Evolutionary conservation across 2,797 vertebrate genomes (phyloP), one percentile per base, ranked within the genome.

Genomic region (Pterois miles): DNA sequence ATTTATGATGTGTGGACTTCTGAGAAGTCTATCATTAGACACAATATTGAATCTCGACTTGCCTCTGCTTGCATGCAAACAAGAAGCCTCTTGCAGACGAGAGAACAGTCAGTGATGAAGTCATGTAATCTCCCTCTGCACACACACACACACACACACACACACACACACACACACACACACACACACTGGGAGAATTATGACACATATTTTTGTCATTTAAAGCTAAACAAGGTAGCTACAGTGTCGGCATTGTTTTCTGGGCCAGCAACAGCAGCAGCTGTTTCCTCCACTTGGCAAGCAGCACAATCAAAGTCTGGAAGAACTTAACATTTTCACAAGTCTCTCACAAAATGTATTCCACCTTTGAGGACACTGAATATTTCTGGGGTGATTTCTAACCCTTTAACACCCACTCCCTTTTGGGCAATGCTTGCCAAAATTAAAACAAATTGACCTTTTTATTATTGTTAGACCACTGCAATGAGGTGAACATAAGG

Each of bases 11-110:
- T 62, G 59, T 65, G 80, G 73, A 88, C 86, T 90, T 92, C 84
- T 83, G 71, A 90, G 92, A 91, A 90, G 89, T 91, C 91, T 92
- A 91, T 93, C 91, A 92, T 95, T 93, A 93, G 88, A 86, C 84
- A 74, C 88, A 90, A 92, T 93, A 90, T 91, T 93, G 78, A 90
- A 93, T 89, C 89, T 86, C 80, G 89, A 86, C 93, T 78, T 94
- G 93, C 78, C 91, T 74, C 85, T 88, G 89, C 94, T 88, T 93
- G 92, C 85, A 84, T 52, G 76, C 82, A 86, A 83, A 76, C 78
- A 84, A 77, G 79, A 87, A 57, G 52, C 66, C 78, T 89, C 81
- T 57, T 52, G 54, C 64, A 76, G 73, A 89, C 76, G 70, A 76
- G 72, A 85, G 65, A 77, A 48, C 65, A 75, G 70, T 81, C 56